Evolutionary conservation across 2,888 invertebrate species (phyloP), one percentile per base, ranked within the genome.

Genomic region (Operophtera brumata): DNA sequence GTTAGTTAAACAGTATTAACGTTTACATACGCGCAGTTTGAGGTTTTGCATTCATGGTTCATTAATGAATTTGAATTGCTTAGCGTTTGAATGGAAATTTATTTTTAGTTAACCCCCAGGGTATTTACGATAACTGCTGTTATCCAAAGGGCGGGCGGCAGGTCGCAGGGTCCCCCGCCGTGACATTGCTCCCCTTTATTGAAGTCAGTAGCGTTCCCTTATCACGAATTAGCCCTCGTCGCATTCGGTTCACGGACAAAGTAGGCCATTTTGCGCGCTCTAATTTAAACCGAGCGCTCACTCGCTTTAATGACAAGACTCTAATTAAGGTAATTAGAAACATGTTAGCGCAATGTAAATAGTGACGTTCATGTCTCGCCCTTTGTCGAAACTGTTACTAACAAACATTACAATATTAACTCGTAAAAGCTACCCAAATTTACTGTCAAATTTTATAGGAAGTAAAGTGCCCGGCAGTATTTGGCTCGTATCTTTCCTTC

Each of bases 261-360:
- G 77, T 83, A 79, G 82, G 80, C 81, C 77, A 76, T 84, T 84
- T 75, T 70, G 70, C 75, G 78, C 74, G 76, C 75, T 82, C 80
- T 80, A 81, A 84, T 88, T 88, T 82, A 82, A 86, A 86, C 75
- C 73, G 71, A 81, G 68, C 79, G 70, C 73, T 73, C 76, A 81
- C 77, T 75, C 74, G 71, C 72, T 79, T 73, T 84, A 82, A 84
- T 80, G 77, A 71, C 73, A 78, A 81, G 78, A 77, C 77, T 78
- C 83, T 84, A 84, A 86, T 86, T 86, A 84, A 80, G 75, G 76
- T 80, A 86, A 87, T 87, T 83, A 82, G 77, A 80, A 80, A 79
- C 77, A 80, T 79, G 77, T 80, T 81, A 82, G 75, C 71, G 71
- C 64, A 69, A 69, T 70, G 62, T 69, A 70, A 75, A 77, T 73